Percentiles rank a stretch among this genome's conserved stretches.
phyloP scores from a whole-genome alignment of 2,888 invertebrate species.

The Nomada lathburiana region DNA sequence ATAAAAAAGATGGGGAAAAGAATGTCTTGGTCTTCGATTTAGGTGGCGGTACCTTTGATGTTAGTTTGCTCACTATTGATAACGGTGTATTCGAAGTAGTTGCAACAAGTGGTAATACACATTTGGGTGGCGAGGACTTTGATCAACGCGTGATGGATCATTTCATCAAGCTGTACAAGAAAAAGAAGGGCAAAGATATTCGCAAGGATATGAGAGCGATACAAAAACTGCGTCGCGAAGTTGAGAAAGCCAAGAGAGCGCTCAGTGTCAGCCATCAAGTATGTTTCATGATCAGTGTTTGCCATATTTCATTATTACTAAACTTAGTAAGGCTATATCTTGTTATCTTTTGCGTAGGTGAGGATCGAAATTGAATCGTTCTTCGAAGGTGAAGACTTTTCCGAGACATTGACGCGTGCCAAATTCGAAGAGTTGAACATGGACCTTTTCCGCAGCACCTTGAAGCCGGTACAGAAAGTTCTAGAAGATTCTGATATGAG shows the following conservation, averaged over 20 bases:
- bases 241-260: conserved; percentile 98
- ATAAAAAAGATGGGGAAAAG: conserved; percentile 98
- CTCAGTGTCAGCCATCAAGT: conserved; percentile 96
- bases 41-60: conserved; percentile 99
- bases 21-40: conserved; percentile 99
- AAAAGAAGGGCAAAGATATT: conserved; percentile 99
- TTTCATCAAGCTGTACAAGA: conserved; percentile 99
- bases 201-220: conserved; percentile 97
- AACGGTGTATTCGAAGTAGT: conserved; percentile 99
- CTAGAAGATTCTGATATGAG: conserved; percentile 99
- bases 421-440: conserved; percentile 99
- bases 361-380: conserved; percentile 99
- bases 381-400: conserved; percentile 99
- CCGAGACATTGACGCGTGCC: conserved; percentile 98
- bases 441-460: conserved; percentile 87
- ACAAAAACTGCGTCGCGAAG: conserved; percentile 98
- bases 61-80: conserved; percentile 98
- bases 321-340: background rate
- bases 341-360: conserved; percentile 85
- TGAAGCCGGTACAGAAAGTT: conserved; percentile 91
- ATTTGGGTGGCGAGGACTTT: conserved; percentile 99
- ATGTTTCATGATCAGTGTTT: conserved; percentile 20
- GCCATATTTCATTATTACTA: background rate
- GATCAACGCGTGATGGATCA: conserved; percentile 99
- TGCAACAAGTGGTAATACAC: conserved; percentile 97